Evolutionary conservation across 2,888 invertebrate genomes (phyloP).

Genomic region (Drosophila siamana): DNA sequence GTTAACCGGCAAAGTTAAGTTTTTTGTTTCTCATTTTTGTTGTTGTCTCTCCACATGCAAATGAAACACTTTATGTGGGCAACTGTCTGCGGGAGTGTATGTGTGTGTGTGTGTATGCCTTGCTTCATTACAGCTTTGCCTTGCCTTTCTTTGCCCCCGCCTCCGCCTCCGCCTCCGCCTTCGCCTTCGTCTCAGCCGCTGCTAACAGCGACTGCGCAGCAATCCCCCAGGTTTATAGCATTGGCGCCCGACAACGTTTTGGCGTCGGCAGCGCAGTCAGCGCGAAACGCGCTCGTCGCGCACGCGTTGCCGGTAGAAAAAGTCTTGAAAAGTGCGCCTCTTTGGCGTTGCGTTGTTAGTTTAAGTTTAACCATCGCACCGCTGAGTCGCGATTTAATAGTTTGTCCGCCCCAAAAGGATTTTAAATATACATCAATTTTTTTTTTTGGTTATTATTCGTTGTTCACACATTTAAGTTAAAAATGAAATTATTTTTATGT

Average conservation of each 20-base stretch:
- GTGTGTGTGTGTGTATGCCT: constrained; percentile 24
- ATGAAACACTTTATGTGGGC: constrained; percentile 36
- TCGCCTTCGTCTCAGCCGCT: neutral
- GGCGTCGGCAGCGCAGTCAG: constrained; percentile 49
- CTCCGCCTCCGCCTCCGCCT: neutral
- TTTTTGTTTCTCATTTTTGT: constrained; percentile 37
- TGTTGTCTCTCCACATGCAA: constrained; percentile 49
- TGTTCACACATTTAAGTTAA: constrained; percentile 34
- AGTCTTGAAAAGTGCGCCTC: constrained; percentile 86
- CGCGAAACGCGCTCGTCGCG: constrained; percentile 11
- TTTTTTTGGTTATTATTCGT: constrained; percentile 25
- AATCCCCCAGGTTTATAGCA: constrained; percentile 43
- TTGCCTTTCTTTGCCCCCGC: constrained; percentile 61
- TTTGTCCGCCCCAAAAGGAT: constrained; percentile 26
- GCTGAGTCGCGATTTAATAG: constrained; percentile 68
- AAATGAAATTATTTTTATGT: constrained; percentile 84
- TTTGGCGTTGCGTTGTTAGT: constrained; percentile 83
- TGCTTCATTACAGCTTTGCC: constrained; percentile 64
- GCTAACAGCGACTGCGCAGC: constrained; percentile 12
- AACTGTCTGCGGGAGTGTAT: constrained; percentile 14
- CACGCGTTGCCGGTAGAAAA: constrained; percentile 71
- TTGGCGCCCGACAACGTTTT: constrained; percentile 24
- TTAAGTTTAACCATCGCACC: constrained; percentile 84
- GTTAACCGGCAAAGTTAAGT: constrained; percentile 53
- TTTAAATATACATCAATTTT: neutral